phyloP scores from a whole-genome alignment of 2,888 invertebrate genomes.

The Yponomeuta plumbellus region DNA sequence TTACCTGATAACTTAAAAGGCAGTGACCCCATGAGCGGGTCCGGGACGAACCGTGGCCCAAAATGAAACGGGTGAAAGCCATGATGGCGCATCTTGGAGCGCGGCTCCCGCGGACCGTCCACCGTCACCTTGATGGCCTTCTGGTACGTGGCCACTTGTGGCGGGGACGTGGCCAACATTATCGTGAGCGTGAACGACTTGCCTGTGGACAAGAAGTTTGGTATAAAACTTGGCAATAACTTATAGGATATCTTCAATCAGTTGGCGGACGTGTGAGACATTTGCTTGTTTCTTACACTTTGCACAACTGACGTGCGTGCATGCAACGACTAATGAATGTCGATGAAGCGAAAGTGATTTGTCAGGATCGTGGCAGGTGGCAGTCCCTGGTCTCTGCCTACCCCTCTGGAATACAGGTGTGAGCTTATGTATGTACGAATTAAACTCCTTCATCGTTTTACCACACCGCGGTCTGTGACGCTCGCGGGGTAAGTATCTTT shows the following conservation, averaged over 20 bases:
- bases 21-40: slow-evolving; percentile 84
- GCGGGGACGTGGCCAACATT: slow-evolving; percentile 93
- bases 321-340: no score
- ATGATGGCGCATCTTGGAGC: slow-evolving; percentile 94
- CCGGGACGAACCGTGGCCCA: slow-evolving; percentile 89
- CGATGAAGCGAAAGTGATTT: no score
- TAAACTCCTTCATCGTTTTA: no score
- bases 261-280: no score
- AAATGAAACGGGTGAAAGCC: slow-evolving; percentile 94
- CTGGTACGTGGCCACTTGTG: slow-evolving; percentile 96
- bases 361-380: no score
- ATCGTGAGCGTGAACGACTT: slow-evolving; percentile 98
- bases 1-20: slow-evolving; percentile 92
- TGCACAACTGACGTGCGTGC: no score
- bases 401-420: no score
- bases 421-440: no score
- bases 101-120: slow-evolving; percentile 97
- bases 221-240: not conserved
- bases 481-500: no score
- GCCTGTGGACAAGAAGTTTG: slow-evolving; percentile 75
- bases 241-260: not conserved
- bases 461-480: no score
- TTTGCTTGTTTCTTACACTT: no score
- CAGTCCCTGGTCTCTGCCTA: no score
- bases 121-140: slow-evolving; percentile 99